Evolutionary conservation across 1,140 invertebrate genomes (phyloP).

Genomic region (Anadara kagoshimensis): DNA sequence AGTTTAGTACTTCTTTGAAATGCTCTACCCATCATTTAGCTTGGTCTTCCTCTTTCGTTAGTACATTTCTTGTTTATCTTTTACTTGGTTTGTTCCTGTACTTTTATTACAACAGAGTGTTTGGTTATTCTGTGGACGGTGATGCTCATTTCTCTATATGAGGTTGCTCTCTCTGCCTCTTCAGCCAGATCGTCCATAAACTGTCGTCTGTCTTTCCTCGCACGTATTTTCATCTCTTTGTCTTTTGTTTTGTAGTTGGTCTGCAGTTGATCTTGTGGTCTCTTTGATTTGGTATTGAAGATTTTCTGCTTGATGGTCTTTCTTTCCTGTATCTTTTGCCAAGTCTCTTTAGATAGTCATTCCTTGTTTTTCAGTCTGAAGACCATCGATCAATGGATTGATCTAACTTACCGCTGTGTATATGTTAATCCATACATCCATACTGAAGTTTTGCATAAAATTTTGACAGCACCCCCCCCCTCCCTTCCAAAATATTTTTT

Average conservation of each 20-base stretch:
- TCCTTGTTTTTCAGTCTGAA: slow-evolving; percentile 18
- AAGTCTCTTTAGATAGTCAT: slow-evolving; percentile 13
- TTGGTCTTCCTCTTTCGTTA: slow-evolving; percentile 15
- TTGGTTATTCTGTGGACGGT: slow-evolving; percentile 11
- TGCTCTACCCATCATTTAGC: slow-evolving; percentile 13
- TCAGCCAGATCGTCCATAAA: slow-evolving; percentile 2
- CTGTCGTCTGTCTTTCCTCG: slow-evolving; percentile 10
- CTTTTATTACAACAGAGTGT: not conserved
- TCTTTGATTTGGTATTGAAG: slow-evolving; percentile 9
- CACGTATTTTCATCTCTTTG: slow-evolving; percentile 22
- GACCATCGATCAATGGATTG: too few relatives aligned
- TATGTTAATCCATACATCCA: too few relatives aligned
- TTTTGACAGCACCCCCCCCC: too few relatives aligned
- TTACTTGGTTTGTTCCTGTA: too few relatives aligned
- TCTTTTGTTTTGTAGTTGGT: slow-evolving; percentile 11
- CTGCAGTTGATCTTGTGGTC: slow-evolving; percentile 19
- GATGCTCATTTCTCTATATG: not conserved
- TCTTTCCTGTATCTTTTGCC: slow-evolving; percentile 11
- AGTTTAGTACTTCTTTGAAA: slow-evolving; percentile 23
- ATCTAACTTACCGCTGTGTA: too few relatives aligned
- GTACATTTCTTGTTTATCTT: slow-evolving; percentile 8
- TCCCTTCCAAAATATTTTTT: too few relatives aligned
- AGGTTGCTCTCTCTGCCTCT: slow-evolving; percentile 3
- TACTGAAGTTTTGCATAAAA: too few relatives aligned
- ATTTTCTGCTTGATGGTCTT: slow-evolving; percentile 13